Percentiles rank a stretch among this genome's conserved stretches.
These are phyloP conservation scores for Cerceris ruficornis DNA, from an alignment of 2,888 invertebrate genomes.

Conservation along the genomic window DNA sequence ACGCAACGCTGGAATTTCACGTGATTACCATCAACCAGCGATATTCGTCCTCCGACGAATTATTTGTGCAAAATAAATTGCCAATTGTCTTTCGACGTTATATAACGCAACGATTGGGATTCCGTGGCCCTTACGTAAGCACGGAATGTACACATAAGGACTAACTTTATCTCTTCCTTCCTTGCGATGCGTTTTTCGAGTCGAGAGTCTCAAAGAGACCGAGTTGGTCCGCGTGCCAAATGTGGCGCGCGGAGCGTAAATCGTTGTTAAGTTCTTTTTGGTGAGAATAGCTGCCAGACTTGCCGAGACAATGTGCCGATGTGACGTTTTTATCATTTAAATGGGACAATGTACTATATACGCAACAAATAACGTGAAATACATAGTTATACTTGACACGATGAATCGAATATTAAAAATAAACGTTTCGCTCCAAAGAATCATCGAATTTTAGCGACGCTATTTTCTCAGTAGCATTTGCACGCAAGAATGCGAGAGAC, in stretches of 20 bases:
- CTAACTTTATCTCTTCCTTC: conserved; percentile 36
- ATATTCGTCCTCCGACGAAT: neutral
- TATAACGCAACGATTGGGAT: neutral
- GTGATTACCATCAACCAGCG: neutral
- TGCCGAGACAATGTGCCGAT: too few species aligned
- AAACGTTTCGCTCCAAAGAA: too few species aligned
- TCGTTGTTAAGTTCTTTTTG: too few species aligned
- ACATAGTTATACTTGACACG: too few species aligned
- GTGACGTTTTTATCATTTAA: too few species aligned
- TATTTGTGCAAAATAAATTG: neutral
- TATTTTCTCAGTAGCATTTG: too few species aligned
- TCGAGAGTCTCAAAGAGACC: conserved; percentile 30
- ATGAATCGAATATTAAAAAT: too few species aligned
- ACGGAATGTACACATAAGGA: neutral
- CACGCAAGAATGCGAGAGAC: too few species aligned
- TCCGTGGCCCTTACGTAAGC: neutral
- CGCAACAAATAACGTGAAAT: too few species aligned
- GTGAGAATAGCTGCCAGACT: too few species aligned
- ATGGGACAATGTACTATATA: too few species aligned
- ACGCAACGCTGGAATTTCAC: neutral
- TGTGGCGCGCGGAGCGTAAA: conserved; percentile 30
- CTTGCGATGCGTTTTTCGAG: conserved; percentile 19
- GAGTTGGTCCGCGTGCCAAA: conserved; percentile 40
- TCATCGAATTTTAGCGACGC: too few species aligned
- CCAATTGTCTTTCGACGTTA: neutral